Evolutionary conservation across 1,140 invertebrate species (phyloP).

Genomic region (Sipha flava): DNA sequence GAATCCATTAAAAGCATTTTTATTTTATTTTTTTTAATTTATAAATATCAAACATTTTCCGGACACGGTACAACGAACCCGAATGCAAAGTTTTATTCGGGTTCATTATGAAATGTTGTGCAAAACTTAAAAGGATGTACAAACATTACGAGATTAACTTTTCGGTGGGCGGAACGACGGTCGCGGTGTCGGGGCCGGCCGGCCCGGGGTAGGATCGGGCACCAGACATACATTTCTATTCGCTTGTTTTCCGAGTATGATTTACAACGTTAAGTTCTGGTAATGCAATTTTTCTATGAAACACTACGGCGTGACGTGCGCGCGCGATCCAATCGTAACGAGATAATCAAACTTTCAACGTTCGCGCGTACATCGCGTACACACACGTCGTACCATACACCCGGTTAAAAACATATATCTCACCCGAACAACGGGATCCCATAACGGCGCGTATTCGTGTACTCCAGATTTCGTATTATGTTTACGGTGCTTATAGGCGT

Average conservation of each 20-base stretch:
- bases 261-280: neutral
- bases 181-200: no score
- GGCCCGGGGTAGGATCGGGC: neutral
- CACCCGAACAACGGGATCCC: no score
- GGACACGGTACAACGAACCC: neutral
- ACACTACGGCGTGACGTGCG: neutral
- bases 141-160: conserved; percentile 9
- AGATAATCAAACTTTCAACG: neutral
- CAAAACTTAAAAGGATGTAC: conserved; percentile 13
- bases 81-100: neutral
- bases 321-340: neutral
- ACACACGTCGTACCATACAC: no score
- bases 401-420: no score
- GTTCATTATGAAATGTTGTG: neutral
- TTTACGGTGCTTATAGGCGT: no score
- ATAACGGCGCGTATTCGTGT: no score
- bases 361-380: neutral
- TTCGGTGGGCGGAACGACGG: no score
- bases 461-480: no score
- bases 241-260: neutral
- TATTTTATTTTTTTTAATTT: neutral
- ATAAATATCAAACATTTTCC: neutral
- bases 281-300: conserved; percentile 17
- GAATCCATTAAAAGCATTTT: no score
- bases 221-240: neutral